Percentiles rank a stretch among this genome's conserved stretches.
These are phyloP conservation scores for Hippocampus mohnikei DNA, from an alignment of 2,113 vertebrate species.

Conservation along the genomic window DNA sequence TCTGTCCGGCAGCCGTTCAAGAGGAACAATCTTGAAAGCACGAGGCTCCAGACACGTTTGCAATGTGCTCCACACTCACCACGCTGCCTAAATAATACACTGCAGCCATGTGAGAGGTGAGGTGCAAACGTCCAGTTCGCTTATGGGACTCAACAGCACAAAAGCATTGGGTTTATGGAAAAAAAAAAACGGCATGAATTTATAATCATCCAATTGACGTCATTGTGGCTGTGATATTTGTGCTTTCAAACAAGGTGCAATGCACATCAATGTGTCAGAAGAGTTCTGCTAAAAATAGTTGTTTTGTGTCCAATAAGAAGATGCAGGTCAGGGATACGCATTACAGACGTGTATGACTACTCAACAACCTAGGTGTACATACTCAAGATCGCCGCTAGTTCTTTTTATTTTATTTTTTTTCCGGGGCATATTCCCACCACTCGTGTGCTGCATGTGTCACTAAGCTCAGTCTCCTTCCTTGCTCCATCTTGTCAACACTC, in stretches of 20 bases:
- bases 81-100: conserved; percentile 65
- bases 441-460: conserved; percentile 7
- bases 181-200: conserved; percentile 86
- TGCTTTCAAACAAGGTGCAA: conserved; percentile 79
- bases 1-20: conserved; percentile 41
- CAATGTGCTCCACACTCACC: conserved; percentile 52
- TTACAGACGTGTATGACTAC: not conserved
- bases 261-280: conserved; percentile 77
- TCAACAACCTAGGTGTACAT: conserved; percentile 2
- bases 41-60: conserved; percentile 50
- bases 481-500: conserved; percentile 9
- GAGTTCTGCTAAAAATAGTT: conserved; percentile 51
- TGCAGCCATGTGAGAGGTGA: conserved; percentile 64
- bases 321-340: conserved; percentile 31
- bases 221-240: conserved; percentile 64
- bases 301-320: conserved; percentile 63
- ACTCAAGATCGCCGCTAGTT: not conserved
- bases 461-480: conserved; percentile 8
- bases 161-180: conserved; percentile 93
- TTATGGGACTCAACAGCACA: conserved; percentile 88
- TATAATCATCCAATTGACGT: conserved; percentile 98
- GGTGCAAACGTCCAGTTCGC: conserved; percentile 85
- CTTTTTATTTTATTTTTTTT: not conserved
- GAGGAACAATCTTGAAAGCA: conserved; percentile 39
- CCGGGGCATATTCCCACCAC: not conserved